phyloP scores from a whole-genome alignment of 2,113 vertebrate genomes.

The Lichenostomus cassidix region DNA sequence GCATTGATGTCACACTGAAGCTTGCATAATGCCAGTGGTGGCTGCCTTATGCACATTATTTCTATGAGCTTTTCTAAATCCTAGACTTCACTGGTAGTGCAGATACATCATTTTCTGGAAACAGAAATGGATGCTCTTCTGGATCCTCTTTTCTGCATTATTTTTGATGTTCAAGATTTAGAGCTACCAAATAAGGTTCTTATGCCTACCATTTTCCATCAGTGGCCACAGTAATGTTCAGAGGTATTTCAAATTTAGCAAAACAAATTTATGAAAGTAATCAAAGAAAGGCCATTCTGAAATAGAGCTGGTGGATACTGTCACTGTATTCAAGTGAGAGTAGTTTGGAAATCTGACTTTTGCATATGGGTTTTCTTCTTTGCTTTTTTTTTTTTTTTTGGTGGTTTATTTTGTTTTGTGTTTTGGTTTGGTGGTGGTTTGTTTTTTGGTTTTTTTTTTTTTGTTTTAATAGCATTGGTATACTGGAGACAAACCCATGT shows the following conservation, averaged over 20 bases:
- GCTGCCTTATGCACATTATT: neutral
- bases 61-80: neutral
- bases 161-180: neutral
- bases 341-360: neutral
- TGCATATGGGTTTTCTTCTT: neutral
- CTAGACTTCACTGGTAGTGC: neutral
- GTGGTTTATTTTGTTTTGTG: neutral
- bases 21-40: neutral
- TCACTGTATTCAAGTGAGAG: neutral
- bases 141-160: neutral
- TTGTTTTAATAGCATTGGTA: neutral
- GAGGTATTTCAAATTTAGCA: neutral
- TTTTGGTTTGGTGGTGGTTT: too few species aligned
- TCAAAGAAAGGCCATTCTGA: neutral
- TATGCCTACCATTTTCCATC: neutral
- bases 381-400: too few species aligned
- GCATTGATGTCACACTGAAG: neutral
- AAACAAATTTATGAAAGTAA: neutral
- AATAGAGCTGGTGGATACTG: neutral
- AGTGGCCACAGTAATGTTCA: rapidly evolving
- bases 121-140: neutral
- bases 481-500: neutral
- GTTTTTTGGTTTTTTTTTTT: neutral
- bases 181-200: neutral
- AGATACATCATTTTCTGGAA: neutral